Evolutionary conservation across 2,888 invertebrate genomes (phyloP), one percentile per base, ranked within the genome.

Genomic region (Alsophila aescularia): DNA sequence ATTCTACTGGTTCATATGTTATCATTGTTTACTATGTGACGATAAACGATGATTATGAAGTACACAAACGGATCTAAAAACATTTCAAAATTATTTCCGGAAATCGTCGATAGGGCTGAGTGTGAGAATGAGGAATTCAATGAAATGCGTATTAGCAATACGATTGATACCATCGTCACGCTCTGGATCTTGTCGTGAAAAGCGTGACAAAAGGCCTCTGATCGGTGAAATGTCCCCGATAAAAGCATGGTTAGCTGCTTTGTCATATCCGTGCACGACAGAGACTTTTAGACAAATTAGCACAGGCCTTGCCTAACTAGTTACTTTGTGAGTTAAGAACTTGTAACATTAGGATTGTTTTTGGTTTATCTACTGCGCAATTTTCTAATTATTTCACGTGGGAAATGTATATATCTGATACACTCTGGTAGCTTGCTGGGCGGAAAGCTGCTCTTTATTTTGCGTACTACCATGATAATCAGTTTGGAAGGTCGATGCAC

Each of bases 181-280:
- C 82, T 88, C 89, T 87, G 87, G 58, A 86, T 87, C 71, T 64
- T 68, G 47, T 64, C 58, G 77, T 81, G 82, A 87, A 88, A 86
- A 87, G 85, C 87, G 85, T 87, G 82, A 85, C 87, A 85, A 84
- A 81, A 64, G 61, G 60, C 62, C 63, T 68, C 58, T 59, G 69
- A 73, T 71, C 63, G 62, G 68, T 69, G 69, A 69, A 77, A 75
- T 47, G 42, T 42, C 36, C 12, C 40, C 35, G 43, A 27, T 39
- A 27, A 36, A 34, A 42, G 51, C 21, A 47, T 41, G 34, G 14
- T 48, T 45, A 58, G 15, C 43, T 50, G 44, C 24, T 56, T 39
- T 43, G 43, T 48, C 21, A 16, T 14, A 18, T 40, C 34, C 9
- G 37, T 18, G 10, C 8, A 52, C 35, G 18, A 45, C 15, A 16